A percentile compares a stretch with the other conserved stretches of the same genome.
phyloP scores from a whole-genome alignment of 2,888 invertebrate genomes.

The Smittia sp. region DNA sequence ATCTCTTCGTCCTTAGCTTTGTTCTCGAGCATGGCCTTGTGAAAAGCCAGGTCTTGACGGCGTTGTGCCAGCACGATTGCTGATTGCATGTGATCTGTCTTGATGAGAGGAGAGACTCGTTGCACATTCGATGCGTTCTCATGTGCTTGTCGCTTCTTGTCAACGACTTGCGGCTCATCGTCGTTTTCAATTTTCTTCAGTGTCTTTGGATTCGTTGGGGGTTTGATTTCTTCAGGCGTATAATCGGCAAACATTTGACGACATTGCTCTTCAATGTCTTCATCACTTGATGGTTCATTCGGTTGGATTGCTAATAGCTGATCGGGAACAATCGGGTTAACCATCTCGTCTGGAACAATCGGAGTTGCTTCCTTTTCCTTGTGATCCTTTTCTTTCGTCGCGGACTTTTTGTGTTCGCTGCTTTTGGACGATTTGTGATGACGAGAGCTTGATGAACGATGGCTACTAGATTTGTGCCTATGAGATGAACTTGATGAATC shows the following conservation, averaged over 20 bases:
- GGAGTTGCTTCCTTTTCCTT: constrained; percentile 46
- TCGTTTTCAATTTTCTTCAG: constrained; percentile 51
- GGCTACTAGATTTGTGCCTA: constrained; percentile 41
- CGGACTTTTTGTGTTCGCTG: constrained; percentile 44
- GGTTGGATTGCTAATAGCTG: too few species aligned
- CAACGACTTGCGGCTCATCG: constrained; percentile 46
- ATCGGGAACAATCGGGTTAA: constrained; percentile 49
- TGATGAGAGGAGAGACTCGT: constrained; percentile 51
- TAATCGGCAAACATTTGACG: constrained; percentile 83
- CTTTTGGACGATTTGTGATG: constrained; percentile 23
- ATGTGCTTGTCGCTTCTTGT: constrained; percentile 73
- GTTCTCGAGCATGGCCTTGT: constrained; percentile 46
- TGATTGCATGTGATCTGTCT: constrained; percentile 57
- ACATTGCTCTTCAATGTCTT: constrained; percentile 77
- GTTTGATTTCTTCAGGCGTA: constrained; percentile 53
- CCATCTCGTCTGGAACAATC: constrained; percentile 51
- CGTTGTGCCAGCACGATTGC: constrained; percentile 56
- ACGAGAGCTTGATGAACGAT: constrained; percentile 36
- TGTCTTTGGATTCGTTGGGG: constrained; percentile 45
- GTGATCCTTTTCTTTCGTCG: constrained; percentile 47
- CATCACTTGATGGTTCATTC: constrained; percentile 44
- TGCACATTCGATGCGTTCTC: constrained; percentile 57
- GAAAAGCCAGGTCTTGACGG: constrained; percentile 48
- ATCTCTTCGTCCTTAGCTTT: constrained; percentile 44
- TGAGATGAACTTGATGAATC: constrained; percentile 24